Evolutionary conservation across 2,797 vertebrate genomes (phyloP), one percentile per base, ranked within the genome.

Genomic region (Sebastes steindachneri): DNA sequence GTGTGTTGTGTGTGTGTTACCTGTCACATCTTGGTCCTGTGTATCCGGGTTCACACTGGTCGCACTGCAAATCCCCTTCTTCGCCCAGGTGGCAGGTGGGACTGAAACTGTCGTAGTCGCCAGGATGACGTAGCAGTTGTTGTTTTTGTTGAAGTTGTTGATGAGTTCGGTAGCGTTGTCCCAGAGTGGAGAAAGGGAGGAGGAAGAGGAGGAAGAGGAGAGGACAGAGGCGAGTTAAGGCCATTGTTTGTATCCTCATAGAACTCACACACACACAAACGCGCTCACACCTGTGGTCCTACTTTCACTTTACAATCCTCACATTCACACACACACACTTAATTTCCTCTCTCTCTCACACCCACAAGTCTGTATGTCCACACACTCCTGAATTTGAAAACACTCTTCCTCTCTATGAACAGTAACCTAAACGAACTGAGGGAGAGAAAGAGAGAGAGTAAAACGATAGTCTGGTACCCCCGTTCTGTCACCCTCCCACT

Each of bases 11-110:
- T 55, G 77, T 51, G 59, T 62, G 33, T 97, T 96, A 99, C 98
- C 98, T 98, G 89, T 99, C 96, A 69, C 98, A 99, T 85, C 96
- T 95, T 8, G 95, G 88, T 84, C 98, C 98, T 7, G 94, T 21
- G 60, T 99, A 97, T 23, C 97, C 97, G 3, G 83, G 82, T 62
- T 89, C 94, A 78, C 98, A 99, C 31, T 86, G 94, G 83, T 99
- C 97, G 2, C 98, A 99, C 79, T 97, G 84, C 93, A 97, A 23
- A 87, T 96, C 96, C 55, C 87, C 96, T 7, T 85, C 94, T 67
- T 7, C 85, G 64, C 97, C 94, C 65, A 97, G 93, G 90, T 95
- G 97, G 90, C 98, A 99, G 0, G 96, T 98, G 1, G 98, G 98
- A 86, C 98, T 99, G 91, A 99, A 99, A 89, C 98, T 99, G 68